phyloP scores from a whole-genome alignment of 2,888 invertebrate genomes.

The Tipula helvola region DNA sequence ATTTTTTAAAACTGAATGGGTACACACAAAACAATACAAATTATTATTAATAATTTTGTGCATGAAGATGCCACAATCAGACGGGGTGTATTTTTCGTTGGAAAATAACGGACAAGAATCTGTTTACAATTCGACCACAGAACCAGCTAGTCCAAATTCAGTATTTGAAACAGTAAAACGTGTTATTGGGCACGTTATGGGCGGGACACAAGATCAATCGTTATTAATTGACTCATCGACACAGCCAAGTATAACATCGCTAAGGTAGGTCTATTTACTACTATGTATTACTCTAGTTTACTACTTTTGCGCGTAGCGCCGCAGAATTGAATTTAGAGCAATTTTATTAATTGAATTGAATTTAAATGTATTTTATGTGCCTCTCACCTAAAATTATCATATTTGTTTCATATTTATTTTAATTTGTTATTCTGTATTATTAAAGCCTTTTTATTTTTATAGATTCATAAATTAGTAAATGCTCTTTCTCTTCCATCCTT shows the following conservation, averaged over 20 bases:
- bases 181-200: slow-evolving; percentile 35
- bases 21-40: background rate
- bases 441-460: background rate
- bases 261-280: slow-evolving; percentile 29
- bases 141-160: slow-evolving; percentile 33
- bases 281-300: background rate
- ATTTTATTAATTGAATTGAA: background rate
- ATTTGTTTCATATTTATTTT: background rate
- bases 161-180: slow-evolving; percentile 34
- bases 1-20: background rate
- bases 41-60: background rate
- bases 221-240: slow-evolving; percentile 27
- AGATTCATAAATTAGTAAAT: background rate
- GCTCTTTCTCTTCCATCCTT: background rate
- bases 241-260: slow-evolving; percentile 29
- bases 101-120: slow-evolving; percentile 27
- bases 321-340: background rate
- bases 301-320: background rate
- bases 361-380: background rate
- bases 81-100: slow-evolving; percentile 35
- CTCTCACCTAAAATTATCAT: background rate
- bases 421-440: background rate
- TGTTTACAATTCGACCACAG: slow-evolving; percentile 37
- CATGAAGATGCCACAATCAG: slow-evolving; percentile 31
- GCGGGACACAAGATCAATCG: slow-evolving; percentile 26